These are phyloP conservation scores for Patagioenas fasciata DNA, from an alignment of 2,113 vertebrate genomes.

Conservation along the genomic window DNA sequence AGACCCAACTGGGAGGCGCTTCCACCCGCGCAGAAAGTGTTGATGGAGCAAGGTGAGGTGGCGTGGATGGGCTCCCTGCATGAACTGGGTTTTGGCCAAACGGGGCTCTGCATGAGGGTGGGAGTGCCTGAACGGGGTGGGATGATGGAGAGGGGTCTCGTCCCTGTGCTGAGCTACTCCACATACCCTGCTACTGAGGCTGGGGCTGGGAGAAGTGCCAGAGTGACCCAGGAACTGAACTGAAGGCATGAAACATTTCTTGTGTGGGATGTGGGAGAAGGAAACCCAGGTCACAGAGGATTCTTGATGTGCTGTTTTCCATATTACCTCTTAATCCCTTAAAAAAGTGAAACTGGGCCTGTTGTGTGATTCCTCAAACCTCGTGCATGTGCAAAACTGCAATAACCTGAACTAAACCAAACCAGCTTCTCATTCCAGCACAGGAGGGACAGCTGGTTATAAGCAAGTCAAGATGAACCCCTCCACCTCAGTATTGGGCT, in stretches of 20 bases:
- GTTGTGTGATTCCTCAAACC: neutral
- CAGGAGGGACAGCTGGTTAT: neutral
- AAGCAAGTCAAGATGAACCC: neutral
- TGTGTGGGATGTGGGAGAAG: constrained; percentile 4
- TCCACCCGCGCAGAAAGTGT: accelerated
- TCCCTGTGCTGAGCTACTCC: neutral
- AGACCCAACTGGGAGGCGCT: neutral
- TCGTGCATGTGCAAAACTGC: neutral
- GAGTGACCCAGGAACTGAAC: neutral
- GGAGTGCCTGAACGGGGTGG: neutral
- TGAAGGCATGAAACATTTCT: constrained; percentile 3
- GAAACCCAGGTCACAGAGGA: neutral
- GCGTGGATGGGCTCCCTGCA: neutral
- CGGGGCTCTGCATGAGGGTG: accelerated
- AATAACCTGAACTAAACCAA: neutral
- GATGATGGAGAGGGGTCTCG: neutral
- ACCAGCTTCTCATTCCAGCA: neutral
- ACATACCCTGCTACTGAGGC: accelerated
- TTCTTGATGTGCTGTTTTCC: neutral
- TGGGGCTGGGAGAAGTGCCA: neutral
- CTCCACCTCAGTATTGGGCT: neutral
- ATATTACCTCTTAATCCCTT: neutral
- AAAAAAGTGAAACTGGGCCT: neutral
- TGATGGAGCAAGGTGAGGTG: accelerated
- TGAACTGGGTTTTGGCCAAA: neutral